Percentiles rank a stretch among this genome's conserved stretches.
These are phyloP conservation scores for Bombus picipes DNA, from an alignment of 1,140 invertebrate genomes.

Conservation along the genomic window DNA sequence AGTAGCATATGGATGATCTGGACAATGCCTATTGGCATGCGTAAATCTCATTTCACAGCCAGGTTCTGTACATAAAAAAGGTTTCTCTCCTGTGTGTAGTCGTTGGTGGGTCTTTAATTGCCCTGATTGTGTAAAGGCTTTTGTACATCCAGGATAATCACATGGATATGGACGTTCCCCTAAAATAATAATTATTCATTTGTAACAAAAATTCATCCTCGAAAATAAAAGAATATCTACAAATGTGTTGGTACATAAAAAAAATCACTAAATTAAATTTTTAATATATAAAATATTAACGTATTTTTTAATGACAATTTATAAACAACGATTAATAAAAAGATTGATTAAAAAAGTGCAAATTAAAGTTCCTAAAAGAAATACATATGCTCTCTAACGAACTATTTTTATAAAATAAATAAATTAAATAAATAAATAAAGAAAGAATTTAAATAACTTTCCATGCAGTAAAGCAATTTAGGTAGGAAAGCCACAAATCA, in stretches of 20 bases:
- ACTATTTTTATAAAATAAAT: not conserved
- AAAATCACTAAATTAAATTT: not conserved
- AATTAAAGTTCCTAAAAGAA: not conserved
- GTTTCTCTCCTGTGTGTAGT: constrained; percentile 92
- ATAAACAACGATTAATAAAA: not conserved
- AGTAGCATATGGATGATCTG: constrained; percentile 85
- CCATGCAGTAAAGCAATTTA: not conserved
- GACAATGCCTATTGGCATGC: constrained; percentile 91
- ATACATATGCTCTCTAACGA: not conserved
- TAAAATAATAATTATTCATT: constrained; percentile 74
- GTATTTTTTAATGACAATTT: not conserved
- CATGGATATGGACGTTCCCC: constrained; percentile 91
- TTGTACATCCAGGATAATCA: constrained; percentile 90
- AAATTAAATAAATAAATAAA: not conserved
- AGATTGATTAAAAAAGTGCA: not conserved
- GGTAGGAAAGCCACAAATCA: not conserved
- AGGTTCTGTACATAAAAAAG: constrained; percentile 88
- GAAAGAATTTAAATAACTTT: not conserved
- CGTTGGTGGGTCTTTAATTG: constrained; percentile 93
- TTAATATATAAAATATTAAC: not conserved
- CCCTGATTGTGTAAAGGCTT: constrained; percentile 92
- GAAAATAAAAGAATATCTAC: not conserved
- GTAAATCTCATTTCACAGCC: constrained; percentile 89
- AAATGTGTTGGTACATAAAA: not conserved
- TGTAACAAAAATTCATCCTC: constrained; percentile 20